phyloP scores from a whole-genome alignment of 2,888 invertebrate species.

The Cordilura impudica region DNA sequence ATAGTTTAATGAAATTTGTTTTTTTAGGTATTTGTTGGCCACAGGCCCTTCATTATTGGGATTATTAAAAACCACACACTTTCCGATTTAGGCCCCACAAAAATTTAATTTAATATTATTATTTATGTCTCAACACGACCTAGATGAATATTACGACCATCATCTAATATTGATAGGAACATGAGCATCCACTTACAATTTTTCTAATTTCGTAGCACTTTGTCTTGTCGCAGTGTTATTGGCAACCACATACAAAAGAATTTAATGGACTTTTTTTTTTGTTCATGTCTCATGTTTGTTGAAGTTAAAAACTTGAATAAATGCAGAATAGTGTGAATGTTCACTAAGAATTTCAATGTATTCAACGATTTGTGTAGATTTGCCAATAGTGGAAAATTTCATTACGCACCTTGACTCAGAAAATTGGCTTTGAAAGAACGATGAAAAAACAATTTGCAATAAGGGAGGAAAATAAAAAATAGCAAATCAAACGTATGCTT shows the following conservation, averaged over 20 bases:
- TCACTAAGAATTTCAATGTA: too few relatives aligned
- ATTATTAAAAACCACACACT: too few relatives aligned
- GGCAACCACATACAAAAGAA: constrained; percentile 36
- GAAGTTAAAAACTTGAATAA: constrained; percentile 49
- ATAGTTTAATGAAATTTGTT: too few relatives aligned
- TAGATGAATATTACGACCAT: background rate
- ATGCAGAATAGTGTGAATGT: constrained; percentile 1
- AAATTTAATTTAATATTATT: too few relatives aligned
- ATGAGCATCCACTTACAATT: background rate
- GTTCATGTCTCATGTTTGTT: constrained; percentile 5
- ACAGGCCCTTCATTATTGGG: too few relatives aligned
- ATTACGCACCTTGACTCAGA: constrained; percentile 61
- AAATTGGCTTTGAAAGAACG: constrained; percentile 43
- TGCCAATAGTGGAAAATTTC: constrained; percentile 46
- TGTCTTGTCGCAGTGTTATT: constrained; percentile 9
- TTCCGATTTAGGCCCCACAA: too few relatives aligned
- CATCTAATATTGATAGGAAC: background rate
- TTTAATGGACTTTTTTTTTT: constrained; percentile 31
- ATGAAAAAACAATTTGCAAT: background rate
- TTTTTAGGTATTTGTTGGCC: too few relatives aligned
- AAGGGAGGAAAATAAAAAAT: background rate
- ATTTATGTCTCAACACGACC: too few relatives aligned
- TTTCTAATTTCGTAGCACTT: background rate
- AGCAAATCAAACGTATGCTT: constrained; percentile 18
- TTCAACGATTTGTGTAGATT: background rate